A percentile compares a stretch with the other conserved stretches of the same genome.
Conservation (phyloP, 2,797 vertebrate genomes). For the Poeciliopsis gracilis region DNA sequence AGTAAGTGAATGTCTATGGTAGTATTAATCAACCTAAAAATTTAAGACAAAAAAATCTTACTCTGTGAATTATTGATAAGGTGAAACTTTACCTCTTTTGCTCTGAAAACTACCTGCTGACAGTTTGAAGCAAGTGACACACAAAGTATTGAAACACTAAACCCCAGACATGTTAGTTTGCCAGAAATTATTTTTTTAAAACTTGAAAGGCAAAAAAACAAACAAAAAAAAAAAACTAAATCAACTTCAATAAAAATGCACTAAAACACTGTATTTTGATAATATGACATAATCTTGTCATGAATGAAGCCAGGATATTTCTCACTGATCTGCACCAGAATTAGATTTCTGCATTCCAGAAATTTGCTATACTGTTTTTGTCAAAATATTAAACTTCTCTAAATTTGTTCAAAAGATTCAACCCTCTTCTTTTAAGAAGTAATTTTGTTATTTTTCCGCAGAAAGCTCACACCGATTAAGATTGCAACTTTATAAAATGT, state of each 20-base stretch:
- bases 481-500: not conserved
- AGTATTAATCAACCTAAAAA: not conserved
- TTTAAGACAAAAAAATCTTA: not conserved
- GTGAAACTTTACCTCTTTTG: not conserved
- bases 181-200: not conserved
- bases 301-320: not conserved
- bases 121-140: not conserved
- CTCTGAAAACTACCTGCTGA: not conserved
- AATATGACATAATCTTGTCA: not conserved
- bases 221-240: not conserved
- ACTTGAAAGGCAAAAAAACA: not conserved
- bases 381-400: not conserved
- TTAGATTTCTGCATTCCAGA: not conserved
- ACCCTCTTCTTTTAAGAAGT: not conserved
- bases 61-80: not conserved
- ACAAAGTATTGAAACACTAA: not conserved
- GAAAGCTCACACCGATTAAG: not conserved
- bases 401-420: not conserved
- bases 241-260: not conserved
- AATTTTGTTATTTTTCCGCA: not conserved
- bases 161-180: not conserved
- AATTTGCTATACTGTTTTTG: no score
- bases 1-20: slow-evolving; percentile 18
- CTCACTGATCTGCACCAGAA: not conserved
- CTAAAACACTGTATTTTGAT: not conserved